Evolutionary conservation across 1,140 invertebrate genomes (phyloP).

Genomic region (roundworm (Caenorhabditis elegans)): DNA sequence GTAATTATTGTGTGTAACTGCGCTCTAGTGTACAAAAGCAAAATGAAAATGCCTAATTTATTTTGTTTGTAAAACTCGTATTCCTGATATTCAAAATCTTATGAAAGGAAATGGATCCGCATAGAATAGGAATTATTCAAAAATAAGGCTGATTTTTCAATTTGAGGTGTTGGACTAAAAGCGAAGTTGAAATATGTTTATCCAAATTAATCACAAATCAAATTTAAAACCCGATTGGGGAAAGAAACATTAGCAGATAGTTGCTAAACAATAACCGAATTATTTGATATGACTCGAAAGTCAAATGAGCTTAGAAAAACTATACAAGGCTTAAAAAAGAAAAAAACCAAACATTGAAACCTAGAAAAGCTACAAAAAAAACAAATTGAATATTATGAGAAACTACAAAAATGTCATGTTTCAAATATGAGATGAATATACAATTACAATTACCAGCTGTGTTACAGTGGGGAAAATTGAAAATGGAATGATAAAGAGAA

Average conservation of each 20-base stretch:
- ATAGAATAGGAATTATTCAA: no score
- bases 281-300: background rate
- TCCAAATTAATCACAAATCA: no score
- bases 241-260: background rate
- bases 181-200: no score
- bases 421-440: background rate
- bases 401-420: background rate
- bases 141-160: no score
- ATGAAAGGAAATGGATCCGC: no score
- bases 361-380: background rate
- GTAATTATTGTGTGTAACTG: no score
- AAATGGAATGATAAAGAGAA: background rate
- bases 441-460: background rate
- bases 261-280: background rate
- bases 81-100: no score
- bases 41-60: no score
- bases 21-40: no score
- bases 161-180: no score
- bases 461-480: background rate
- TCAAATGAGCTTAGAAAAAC: background rate
- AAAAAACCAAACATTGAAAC: background rate
- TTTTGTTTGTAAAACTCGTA: no score
- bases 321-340: background rate
- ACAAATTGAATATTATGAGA: background rate
- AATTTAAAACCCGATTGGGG: background rate